phyloP scores from a whole-genome alignment of 2,113 vertebrate genomes.

The Elgaria multicarinata region DNA sequence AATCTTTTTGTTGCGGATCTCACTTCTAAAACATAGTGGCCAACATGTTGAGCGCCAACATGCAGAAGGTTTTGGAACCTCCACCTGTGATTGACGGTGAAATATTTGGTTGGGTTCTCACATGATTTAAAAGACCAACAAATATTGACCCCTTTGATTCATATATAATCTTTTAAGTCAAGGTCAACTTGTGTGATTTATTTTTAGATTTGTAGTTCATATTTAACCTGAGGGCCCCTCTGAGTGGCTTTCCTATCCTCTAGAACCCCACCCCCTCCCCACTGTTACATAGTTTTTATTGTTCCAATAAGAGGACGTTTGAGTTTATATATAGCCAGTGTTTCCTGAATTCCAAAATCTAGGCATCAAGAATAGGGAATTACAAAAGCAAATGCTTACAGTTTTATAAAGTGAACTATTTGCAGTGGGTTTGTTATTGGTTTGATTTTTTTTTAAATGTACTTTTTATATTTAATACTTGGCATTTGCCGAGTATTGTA shows the following conservation, averaged over 20 bases:
- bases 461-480: not conserved
- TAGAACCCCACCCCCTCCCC: conserved; percentile 12
- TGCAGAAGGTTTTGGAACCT: not conserved
- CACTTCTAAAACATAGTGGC: not conserved
- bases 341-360: conserved; percentile 19
- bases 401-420: not conserved
- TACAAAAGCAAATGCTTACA: not conserved
- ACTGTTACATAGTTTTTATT: conserved; percentile 19
- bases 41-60: not conserved
- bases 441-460: not conserved
- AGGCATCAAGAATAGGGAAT: not conserved
- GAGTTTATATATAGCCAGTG: not conserved
- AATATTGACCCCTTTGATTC: not conserved
- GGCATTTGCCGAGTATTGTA: not conserved
- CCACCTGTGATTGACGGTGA: not conserved
- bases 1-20: not conserved
- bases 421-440: not conserved
- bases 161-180: not conserved
- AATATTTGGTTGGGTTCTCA: not conserved
- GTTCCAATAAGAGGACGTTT: conserved; percentile 1
- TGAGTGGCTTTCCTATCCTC: not conserved
- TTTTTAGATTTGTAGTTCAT: conserved; percentile 31
- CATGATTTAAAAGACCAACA: not conserved
- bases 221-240: not conserved
- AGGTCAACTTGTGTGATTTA: not conserved